Conservation (phyloP, 2,113 vertebrate species). For the Eubucco bourcierii region DNA sequence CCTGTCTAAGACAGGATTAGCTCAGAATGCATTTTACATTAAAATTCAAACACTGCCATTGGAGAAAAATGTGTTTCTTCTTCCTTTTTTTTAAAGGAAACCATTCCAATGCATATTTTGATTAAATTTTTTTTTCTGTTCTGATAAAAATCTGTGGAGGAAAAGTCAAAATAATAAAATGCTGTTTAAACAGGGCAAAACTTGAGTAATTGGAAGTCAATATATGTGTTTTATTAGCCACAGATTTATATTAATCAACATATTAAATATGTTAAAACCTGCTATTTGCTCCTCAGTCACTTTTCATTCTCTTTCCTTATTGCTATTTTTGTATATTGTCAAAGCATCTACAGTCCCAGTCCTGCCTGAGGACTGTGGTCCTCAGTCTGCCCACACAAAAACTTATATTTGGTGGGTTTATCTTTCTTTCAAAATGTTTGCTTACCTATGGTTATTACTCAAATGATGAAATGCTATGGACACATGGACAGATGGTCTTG, state of each 20-base stretch:
- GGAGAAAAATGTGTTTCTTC: background rate
- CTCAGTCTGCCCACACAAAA: background rate
- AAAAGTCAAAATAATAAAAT: background rate
- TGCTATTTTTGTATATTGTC: background rate
- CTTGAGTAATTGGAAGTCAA: background rate
- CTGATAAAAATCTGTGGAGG: background rate
- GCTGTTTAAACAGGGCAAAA: background rate
- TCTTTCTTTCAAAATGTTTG: background rate
- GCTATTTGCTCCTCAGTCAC: background rate
- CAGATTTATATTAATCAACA: background rate
- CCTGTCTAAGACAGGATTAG: slow-evolving; percentile 21
- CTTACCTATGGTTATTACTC: background rate
- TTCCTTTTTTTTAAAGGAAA: background rate
- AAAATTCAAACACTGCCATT: slow-evolving; percentile 33
- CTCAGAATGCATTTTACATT: slow-evolving; percentile 44
- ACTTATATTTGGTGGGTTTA: background rate
- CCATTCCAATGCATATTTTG: background rate
- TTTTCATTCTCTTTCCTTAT: background rate
- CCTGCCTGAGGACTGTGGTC: background rate
- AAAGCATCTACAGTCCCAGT: background rate
- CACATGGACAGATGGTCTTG: slow-evolving; percentile 1
- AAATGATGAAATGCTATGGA: background rate
- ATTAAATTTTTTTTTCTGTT: background rate
- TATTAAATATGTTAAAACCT: background rate
- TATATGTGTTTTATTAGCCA: background rate